Evolutionary conservation across 2,888 invertebrate species (phyloP), one percentile per base, ranked within the genome.

Genomic region (Troilus luridus): DNA sequence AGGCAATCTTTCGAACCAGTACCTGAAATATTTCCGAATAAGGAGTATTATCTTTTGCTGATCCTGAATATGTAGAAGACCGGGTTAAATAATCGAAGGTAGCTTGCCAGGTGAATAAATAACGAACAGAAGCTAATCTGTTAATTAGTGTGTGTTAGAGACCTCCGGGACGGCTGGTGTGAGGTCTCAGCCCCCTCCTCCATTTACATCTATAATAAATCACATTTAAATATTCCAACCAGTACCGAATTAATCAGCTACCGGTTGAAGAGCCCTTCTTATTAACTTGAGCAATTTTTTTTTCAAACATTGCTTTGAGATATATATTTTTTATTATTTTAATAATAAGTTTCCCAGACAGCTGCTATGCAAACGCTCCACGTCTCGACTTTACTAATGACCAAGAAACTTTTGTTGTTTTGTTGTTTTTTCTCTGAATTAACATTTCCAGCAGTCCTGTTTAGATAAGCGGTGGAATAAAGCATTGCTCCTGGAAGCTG

Each of bases 131-230:
- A 54, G 64, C 90, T 90, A 90, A 90, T 90, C 90, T 54, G 90
- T 90, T 90, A 90, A 90, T 90, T 90, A 90, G 90, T 21, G n/a
- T 62, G 62, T 62, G 64, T 62, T 54, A 59, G 90, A 59, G 90
- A 90, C 90, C 90, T 77, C 90, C 90, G 90, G 72, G 77, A 59
- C 90, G 24, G 90, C 9, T 77, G 90, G 58, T 77, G 72, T 72
- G 77, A 59, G 77, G 77, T 77, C 90, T 27, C 54, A 24, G 19
- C 56, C 85, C 85, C 85, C 85, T 85, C 85, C 85, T 56, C 10
- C 85, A 85, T 85, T 85, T 85, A 85, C 85, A 85, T 85, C 85
- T 85, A 85, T 85, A 85, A 85, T 85, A 85, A 85, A 85, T 85
- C 85, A 85, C 85, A 85, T 85, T 85, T 85, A 85, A 85, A 85